A percentile compares a stretch with the other conserved stretches of the same genome.
These are phyloP conservation scores for Amphilophus citrinellus DNA, from an alignment of 2,113 vertebrate species.

Conservation along the genomic window DNA sequence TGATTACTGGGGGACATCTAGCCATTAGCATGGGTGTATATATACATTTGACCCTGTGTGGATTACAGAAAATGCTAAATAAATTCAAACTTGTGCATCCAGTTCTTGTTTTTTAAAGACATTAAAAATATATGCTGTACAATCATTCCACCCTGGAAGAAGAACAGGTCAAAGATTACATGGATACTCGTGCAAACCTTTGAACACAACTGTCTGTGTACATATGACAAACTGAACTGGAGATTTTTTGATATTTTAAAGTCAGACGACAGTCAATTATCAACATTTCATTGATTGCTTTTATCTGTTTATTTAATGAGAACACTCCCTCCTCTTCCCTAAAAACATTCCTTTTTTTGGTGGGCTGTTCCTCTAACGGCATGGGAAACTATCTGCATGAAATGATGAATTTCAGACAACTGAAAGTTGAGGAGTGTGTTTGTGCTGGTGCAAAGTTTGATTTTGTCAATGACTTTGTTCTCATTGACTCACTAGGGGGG, in stretches of 20 bases:
- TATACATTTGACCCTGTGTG: too few species aligned
- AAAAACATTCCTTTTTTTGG: constrained; percentile 50
- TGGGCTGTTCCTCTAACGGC: constrained; percentile 4
- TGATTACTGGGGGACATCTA: neutral
- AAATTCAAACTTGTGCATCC: too few species aligned
- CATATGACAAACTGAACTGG: neutral
- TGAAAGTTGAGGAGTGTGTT: constrained; percentile 17
- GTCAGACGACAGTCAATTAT: too few species aligned
- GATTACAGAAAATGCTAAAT: neutral
- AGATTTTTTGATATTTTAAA: neutral
- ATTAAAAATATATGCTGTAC: neutral
- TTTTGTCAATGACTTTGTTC: neutral
- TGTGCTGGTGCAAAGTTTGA: neutral
- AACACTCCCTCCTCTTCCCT: constrained; percentile 33
- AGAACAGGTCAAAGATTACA: too few species aligned
- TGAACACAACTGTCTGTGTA: neutral
- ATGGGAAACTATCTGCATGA: neutral
- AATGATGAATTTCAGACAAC: constrained; percentile 71
- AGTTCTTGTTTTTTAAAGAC: too few species aligned
- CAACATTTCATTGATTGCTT: neutral
- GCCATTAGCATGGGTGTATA: too few species aligned
- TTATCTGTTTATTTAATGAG: constrained; percentile 12
- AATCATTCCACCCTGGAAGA: neutral
- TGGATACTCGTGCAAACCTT: neutral
- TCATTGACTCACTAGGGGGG: neutral